A percentile compares a stretch with the other conserved stretches of the same genome.
phyloP scores from a whole-genome alignment of 2,888 invertebrate genomes.

The Lumbricus terrestris region DNA sequence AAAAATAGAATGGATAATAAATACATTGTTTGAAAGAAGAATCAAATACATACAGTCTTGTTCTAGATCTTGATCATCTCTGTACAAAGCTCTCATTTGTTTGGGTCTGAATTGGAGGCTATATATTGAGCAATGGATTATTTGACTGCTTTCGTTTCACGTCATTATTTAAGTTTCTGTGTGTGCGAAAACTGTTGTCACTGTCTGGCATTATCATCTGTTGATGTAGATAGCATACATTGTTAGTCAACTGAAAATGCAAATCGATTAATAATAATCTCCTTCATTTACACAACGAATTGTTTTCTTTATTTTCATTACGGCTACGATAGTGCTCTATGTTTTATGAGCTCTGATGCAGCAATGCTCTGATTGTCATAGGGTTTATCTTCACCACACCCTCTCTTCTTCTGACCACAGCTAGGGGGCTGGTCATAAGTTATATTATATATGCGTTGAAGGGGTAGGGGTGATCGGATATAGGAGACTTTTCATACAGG shows the following conservation, averaged over 20 bases:
- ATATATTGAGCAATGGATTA: neutral
- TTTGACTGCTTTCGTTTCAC: neutral
- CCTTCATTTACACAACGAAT: neutral
- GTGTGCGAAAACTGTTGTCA: neutral
- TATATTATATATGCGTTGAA: no score
- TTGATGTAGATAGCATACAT: neutral
- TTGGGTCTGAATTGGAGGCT: neutral
- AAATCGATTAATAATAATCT: constrained; percentile 3
- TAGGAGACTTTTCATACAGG: no score
- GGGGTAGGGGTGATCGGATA: no score
- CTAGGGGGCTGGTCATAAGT: no score
- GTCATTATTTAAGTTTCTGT: neutral
- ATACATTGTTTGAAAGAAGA: neutral
- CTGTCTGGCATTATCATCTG: constrained; percentile 3
- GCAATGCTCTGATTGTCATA: no score
- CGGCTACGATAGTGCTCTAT: no score
- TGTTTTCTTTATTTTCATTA: neutral
- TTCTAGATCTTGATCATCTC: neutral
- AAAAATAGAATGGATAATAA: neutral
- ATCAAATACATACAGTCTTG: neutral
- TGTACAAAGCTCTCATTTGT: neutral
- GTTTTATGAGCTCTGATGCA: no score
- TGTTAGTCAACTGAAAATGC: neutral
- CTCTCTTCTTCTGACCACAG: no score
- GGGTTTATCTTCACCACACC: no score